Evolutionary conservation across 2,888 invertebrate species (phyloP).

Genomic region (Operophtera brumata): DNA sequence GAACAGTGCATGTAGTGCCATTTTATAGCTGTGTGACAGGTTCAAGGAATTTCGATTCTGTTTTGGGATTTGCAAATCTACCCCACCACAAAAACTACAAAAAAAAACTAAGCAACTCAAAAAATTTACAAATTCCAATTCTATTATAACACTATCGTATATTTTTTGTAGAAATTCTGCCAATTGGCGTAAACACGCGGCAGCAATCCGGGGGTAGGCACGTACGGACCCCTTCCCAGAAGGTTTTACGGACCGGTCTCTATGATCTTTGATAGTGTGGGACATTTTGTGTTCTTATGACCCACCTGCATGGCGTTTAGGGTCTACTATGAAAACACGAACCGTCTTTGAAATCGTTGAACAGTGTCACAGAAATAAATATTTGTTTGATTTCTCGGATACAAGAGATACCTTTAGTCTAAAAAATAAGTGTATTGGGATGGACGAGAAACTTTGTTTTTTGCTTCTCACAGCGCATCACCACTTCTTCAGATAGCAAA

Average conservation of each 20-base stretch:
- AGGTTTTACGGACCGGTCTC: conserved; percentile 28
- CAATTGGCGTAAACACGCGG: conserved; percentile 29
- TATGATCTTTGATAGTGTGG: conserved; percentile 19
- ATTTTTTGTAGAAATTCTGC: conserved; percentile 18
- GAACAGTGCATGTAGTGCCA: too few relatives aligned
- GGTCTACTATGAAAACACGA: neutral
- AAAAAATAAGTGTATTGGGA: too few relatives aligned
- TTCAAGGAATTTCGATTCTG: too few relatives aligned
- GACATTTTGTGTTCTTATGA: neutral
- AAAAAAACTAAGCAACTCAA: neutral
- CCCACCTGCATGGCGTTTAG: neutral
- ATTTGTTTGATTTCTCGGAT: too few relatives aligned
- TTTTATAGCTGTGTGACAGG: too few relatives aligned
- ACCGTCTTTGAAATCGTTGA: neutral
- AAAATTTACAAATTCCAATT: conserved; percentile 11
- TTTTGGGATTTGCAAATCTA: neutral
- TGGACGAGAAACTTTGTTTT: too few relatives aligned
- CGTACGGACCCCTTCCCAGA: conserved; percentile 44
- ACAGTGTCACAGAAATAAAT: too few relatives aligned
- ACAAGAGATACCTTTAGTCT: too few relatives aligned
- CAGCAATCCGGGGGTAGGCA: conserved; percentile 30
- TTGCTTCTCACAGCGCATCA: too few relatives aligned
- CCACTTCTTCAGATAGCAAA: too few relatives aligned
- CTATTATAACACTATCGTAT: neutral
- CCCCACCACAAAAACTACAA: neutral